Percentiles rank a stretch among this genome's conserved stretches.
Conservation (phyloP, 2,113 vertebrate genomes). For the Protobothrops flavoviridis region DNA sequence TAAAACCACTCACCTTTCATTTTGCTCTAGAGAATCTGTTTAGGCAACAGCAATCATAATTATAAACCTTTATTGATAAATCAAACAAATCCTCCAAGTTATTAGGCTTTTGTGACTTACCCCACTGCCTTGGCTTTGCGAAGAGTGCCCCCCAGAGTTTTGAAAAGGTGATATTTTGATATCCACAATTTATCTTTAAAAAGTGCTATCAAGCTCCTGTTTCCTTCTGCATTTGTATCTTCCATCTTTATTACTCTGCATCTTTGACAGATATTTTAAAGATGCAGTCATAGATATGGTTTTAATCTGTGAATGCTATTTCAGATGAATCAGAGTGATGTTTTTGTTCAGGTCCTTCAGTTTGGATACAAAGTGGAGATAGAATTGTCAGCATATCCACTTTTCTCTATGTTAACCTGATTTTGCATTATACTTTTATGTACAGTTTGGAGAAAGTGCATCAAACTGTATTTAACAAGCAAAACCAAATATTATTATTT, state of each 20-base stretch:
- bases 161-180: background rate
- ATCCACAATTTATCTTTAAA: background rate
- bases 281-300: background rate
- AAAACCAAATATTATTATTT: background rate
- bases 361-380: background rate
- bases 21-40: background rate
- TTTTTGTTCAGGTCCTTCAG: background rate
- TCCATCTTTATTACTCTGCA: background rate
- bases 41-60: background rate
- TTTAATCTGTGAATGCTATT: background rate
- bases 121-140: background rate
- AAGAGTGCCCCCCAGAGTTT: slow-evolving; percentile 8
- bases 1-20: background rate
- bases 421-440: background rate
- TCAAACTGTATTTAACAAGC: background rate
- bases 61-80: background rate
- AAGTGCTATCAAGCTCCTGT: background rate
- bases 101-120: background rate
- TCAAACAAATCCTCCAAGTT: background rate
- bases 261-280: background rate
- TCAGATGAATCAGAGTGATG: background rate
- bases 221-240: background rate
- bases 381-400: background rate
- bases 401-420: background rate
- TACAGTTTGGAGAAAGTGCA: background rate